Evolutionary conservation across 2,888 invertebrate species (phyloP), one percentile per base, ranked within the genome.

Genomic region (Cylloceria caligata): DNA sequence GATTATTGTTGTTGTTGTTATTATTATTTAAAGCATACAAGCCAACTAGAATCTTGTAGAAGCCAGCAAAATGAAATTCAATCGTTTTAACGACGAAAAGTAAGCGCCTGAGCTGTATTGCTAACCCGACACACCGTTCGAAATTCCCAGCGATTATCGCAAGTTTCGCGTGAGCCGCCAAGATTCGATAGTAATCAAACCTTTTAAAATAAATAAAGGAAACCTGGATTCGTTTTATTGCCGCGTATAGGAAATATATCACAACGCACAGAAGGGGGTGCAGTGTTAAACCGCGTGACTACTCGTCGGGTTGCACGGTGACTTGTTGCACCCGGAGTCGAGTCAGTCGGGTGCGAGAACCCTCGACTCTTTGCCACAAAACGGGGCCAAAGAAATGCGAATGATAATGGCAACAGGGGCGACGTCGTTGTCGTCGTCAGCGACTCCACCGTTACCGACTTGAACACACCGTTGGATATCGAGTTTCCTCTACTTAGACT

Each of bases 301-400:
- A 36, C 42, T 69, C 24, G 55, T 68, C 64, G 69, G 24, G 34
- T 3, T 74, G 74, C 81, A 83, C 52, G 76, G 78, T 78, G 81
- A 83, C 83, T 83, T 83, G 83, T 83, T 83, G 83, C 83, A 78
- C 78, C 67, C 64, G 24, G 42, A 60, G 78, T 65, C 62, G 68
- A 74, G 42, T 75, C 27, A 13, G 67, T 27, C 36, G 49, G 65
- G 24, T 45, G 55, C 36, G 73, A 19, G 64, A 19, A 55, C 27
- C 65, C 69, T 67, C 74, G 78, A 68, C 65, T 81, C 45, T 72
- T 75, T 57, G 81, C 67, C 74, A 57, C 65, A 71, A 68, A 83
- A 81, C 71, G 72, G 71, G 69, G 81, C 81, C 78, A 79, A 81
- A 78, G 74, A 73, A 80, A 80, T 57, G 64, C 36, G 57, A 39